Evolutionary conservation across 2,113 vertebrate species (phyloP).

Genomic region (Ictidomys tridecemlineatus): DNA sequence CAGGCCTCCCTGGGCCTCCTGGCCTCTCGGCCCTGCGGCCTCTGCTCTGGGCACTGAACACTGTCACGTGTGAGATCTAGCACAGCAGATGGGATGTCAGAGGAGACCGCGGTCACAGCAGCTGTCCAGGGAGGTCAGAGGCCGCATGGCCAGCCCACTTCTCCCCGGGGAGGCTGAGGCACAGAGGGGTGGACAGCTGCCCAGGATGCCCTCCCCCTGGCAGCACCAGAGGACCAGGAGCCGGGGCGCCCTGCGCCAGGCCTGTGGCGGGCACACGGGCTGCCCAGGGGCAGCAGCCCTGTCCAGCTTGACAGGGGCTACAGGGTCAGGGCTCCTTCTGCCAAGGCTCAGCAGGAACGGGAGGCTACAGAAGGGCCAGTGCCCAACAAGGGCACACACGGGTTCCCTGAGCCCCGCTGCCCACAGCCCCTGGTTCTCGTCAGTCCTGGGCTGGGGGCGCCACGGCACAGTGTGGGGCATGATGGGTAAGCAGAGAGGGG

Average conservation of each 20-base stretch:
- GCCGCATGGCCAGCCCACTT: no score
- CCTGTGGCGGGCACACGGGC: no score
- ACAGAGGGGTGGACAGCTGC: not conserved
- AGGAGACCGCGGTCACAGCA: not conserved
- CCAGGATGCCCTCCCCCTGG: not conserved
- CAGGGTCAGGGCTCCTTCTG: not conserved
- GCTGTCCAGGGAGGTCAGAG: not conserved
- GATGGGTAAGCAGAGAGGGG: not conserved
- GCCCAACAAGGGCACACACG: no score
- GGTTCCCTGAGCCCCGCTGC: no score
- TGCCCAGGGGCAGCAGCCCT: not conserved
- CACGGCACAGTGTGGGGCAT: no score
- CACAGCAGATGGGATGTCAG: no score
- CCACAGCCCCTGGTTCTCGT: not conserved
- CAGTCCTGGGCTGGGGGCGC: no score
- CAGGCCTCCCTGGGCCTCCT: not conserved
- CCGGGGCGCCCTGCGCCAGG: not conserved
- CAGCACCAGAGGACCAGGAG: not conserved
- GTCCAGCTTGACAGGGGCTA: not conserved
- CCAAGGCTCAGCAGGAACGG: not conserved
- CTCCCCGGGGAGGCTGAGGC: not conserved
- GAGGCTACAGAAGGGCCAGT: not conserved
- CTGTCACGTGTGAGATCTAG: no score
- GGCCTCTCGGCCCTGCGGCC: not conserved
- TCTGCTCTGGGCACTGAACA: not conserved